A percentile compares a stretch with the other conserved stretches of the same genome.
phyloP scores from a whole-genome alignment of 2,888 invertebrate species.

The Mythimna loreyi region DNA sequence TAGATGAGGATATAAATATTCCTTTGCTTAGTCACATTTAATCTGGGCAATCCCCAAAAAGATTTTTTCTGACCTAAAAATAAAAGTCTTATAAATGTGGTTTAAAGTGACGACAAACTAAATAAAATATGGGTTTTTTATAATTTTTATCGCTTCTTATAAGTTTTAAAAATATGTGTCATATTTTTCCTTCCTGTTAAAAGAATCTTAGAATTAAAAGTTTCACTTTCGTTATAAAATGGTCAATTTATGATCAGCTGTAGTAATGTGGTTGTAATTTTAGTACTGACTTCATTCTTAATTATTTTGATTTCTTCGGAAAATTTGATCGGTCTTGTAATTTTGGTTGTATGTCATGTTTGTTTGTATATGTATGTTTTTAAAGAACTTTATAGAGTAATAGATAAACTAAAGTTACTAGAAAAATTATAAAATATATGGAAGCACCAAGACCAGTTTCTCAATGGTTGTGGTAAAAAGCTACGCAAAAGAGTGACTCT shows the following conservation, averaged over 20 bases:
- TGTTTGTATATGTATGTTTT: no score
- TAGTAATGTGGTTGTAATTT: not conserved
- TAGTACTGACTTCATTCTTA: not conserved
- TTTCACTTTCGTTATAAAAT: not conserved
- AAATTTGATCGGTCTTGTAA: not conserved
- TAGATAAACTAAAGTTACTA: not conserved
- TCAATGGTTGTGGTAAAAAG: not conserved
- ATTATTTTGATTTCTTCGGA: not conserved
- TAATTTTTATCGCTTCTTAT: not conserved
- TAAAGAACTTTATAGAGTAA: no score
- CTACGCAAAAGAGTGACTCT: not conserved
- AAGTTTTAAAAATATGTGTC: constrained; percentile 7
- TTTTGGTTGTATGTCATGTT: not conserved
- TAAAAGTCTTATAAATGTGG: not conserved
- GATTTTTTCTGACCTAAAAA: not conserved
- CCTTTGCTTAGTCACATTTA: not conserved
- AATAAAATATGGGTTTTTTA: not conserved
- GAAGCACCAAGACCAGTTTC: not conserved
- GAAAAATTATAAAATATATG: not conserved
- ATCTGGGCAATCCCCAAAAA: not conserved
- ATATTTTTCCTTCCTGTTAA: constrained; percentile 14
- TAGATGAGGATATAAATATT: not conserved
- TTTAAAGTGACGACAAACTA: not conserved
- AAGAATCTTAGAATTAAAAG: not conserved
- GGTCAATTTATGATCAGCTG: not conserved